Evolutionary conservation across 2,113 vertebrate species (phyloP).

Genomic region (Lagopus muta): DNA sequence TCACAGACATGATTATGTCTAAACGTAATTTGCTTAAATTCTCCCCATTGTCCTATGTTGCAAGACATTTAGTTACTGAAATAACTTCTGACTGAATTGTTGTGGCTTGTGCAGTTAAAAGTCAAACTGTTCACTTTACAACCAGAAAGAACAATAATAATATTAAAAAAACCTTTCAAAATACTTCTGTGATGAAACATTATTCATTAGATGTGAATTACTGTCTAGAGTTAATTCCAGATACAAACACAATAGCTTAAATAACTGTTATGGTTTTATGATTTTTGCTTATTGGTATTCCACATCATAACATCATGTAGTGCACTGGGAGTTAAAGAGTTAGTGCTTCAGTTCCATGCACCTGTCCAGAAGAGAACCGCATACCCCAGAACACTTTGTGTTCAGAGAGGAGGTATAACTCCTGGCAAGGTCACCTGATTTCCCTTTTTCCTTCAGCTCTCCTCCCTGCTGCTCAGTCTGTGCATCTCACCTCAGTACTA

Average conservation of each 20-base stretch:
- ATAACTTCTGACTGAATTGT: not conserved
- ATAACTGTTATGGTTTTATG: not conserved
- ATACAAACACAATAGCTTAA: not conserved
- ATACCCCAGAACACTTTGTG: no score
- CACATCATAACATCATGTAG: no score
- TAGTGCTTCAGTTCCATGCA: no score
- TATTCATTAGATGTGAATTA: not conserved
- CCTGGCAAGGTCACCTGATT: no score
- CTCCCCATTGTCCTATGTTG: not conserved
- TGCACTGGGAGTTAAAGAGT: no score
- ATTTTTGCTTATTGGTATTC: no score
- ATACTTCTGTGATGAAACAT: not conserved
- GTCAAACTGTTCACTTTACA: not conserved
- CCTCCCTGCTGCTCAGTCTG: no score
- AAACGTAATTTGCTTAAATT: not conserved
- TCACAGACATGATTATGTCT: not conserved
- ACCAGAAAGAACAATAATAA: not conserved
- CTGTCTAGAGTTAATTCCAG: not conserved
- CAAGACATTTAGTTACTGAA: not conserved
- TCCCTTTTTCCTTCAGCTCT: no score
- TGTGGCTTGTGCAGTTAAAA: fast-evolving
- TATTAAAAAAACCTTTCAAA: not conserved
- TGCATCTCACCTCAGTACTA: no score
- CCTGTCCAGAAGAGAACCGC: no score
- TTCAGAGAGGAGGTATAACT: no score